phyloP scores from a whole-genome alignment of 2,113 vertebrate species.

The Epinephelus lanceolatus region DNA sequence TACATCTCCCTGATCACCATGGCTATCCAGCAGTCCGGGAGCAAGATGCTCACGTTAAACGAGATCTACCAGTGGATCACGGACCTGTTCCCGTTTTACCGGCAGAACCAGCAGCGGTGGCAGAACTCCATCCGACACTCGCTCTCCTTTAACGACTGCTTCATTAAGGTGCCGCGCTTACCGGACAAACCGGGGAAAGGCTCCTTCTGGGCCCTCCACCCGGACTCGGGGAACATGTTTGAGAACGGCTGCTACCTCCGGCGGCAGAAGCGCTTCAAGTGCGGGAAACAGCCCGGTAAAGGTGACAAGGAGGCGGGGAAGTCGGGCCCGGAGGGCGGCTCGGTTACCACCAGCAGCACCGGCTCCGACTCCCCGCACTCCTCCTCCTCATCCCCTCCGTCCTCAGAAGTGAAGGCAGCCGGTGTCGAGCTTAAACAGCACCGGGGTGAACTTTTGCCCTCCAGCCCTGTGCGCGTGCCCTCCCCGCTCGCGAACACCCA shows the following conservation, averaged over 20 bases:
- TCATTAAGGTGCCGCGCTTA: constrained; percentile 93
- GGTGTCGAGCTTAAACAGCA: constrained; percentile 85
- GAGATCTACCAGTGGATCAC: constrained; percentile 99
- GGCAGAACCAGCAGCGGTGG: constrained; percentile 98
- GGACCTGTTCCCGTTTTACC: constrained; percentile 96
- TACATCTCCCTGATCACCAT: constrained; percentile 91
- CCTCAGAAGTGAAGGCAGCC: not conserved
- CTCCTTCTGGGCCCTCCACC: constrained; percentile 97
- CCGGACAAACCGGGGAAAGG: constrained; percentile 95
- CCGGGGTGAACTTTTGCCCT: not conserved
- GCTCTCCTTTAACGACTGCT: constrained; percentile 96
- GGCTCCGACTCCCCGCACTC: constrained; percentile 88
- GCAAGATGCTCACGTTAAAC: constrained; percentile 94
- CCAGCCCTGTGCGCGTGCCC: constrained; percentile 48
- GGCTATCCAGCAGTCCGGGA: constrained; percentile 94
- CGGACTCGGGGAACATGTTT: constrained; percentile 97
- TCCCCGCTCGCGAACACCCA: constrained; percentile 85
- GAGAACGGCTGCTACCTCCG: constrained; percentile 96
- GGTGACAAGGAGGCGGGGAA: constrained; percentile 51
- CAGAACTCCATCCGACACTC: constrained; percentile 97
- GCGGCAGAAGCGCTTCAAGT: constrained; percentile 96
- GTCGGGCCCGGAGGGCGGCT: constrained; percentile 66
- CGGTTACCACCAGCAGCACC: constrained; percentile 78
- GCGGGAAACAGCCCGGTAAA: constrained; percentile 79
- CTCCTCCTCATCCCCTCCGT: constrained; percentile 70